Conservation (phyloP, 2,113 vertebrate genomes). For the Calypte anna region DNA sequence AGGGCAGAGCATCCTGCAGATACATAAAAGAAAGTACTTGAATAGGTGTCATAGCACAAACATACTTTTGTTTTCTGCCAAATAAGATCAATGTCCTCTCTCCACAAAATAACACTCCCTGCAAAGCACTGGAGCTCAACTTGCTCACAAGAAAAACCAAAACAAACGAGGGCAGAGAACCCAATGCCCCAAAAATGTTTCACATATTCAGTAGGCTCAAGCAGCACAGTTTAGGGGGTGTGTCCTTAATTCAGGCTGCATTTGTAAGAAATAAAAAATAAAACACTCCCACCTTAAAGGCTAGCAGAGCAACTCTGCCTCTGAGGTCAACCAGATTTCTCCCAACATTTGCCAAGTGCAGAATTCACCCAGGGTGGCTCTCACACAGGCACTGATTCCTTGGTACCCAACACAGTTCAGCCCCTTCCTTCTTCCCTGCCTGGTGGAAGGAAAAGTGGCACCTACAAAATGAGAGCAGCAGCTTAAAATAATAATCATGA, state of each 20-base stretch:
- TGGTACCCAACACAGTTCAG: background rate
- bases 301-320: background rate
- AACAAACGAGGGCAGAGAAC: background rate
- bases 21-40: background rate
- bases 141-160: background rate
- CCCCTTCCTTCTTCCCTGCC: background rate
- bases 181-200: background rate
- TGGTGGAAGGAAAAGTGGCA: background rate
- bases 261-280: background rate
- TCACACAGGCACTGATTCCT: no score
- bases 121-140: background rate
- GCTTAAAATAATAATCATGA: background rate
- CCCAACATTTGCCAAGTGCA: background rate
- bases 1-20: conserved; percentile 43
- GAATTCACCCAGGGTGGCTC: background rate
- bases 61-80: conserved; percentile 57
- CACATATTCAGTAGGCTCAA: background rate
- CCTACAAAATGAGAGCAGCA: background rate
- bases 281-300: background rate
- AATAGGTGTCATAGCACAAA: conserved; percentile 31
- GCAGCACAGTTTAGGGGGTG: background rate
- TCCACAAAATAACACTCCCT: background rate
- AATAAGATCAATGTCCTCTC: conserved; percentile 37
- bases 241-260: background rate
- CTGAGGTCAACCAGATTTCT: background rate